Evolutionary conservation across 2,888 invertebrate genomes (phyloP).

Genomic region (Diarsia dahlii): DNA sequence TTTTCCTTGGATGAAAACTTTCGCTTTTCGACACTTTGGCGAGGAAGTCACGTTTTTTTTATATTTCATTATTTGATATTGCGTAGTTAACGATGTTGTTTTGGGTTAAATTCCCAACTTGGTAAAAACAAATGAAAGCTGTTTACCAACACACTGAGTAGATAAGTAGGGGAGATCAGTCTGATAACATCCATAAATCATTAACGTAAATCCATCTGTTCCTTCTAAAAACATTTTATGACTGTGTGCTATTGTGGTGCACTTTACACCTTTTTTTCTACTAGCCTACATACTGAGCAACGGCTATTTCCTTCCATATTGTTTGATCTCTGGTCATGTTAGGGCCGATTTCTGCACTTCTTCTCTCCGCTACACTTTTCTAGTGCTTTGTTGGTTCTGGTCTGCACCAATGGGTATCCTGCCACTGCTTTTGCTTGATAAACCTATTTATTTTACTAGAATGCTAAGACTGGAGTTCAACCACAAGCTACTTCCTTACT

Average conservation of each 20-base stretch:
- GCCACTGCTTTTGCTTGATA: not conserved
- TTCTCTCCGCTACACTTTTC: not conserved
- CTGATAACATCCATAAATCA: not conserved
- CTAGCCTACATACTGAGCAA: no score
- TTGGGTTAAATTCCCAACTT: not conserved
- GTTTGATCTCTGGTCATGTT: no score
- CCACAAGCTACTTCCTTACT: constrained; percentile 95
- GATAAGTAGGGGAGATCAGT: not conserved
- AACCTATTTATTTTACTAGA: constrained; percentile 84
- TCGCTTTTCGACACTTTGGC: not conserved
- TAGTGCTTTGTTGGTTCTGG: not conserved
- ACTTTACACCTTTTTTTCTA: not conserved
- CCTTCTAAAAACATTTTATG: not conserved
- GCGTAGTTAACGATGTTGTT: not conserved
- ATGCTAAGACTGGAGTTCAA: constrained; percentile 96
- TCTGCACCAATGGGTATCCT: not conserved
- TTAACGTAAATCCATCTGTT: not conserved
- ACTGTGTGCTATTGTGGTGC: not conserved
- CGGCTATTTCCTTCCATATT: no score
- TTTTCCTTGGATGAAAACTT: constrained; percentile 14
- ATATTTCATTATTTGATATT: constrained; percentile 1
- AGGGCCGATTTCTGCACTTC: not conserved
- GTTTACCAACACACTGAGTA: not conserved
- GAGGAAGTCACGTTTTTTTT: constrained; percentile 11
- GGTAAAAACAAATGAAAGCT: not conserved